These are phyloP conservation scores for Coryphaenoides rupestris DNA, from an alignment of 2,113 vertebrate species.

Conservation along the genomic window DNA sequence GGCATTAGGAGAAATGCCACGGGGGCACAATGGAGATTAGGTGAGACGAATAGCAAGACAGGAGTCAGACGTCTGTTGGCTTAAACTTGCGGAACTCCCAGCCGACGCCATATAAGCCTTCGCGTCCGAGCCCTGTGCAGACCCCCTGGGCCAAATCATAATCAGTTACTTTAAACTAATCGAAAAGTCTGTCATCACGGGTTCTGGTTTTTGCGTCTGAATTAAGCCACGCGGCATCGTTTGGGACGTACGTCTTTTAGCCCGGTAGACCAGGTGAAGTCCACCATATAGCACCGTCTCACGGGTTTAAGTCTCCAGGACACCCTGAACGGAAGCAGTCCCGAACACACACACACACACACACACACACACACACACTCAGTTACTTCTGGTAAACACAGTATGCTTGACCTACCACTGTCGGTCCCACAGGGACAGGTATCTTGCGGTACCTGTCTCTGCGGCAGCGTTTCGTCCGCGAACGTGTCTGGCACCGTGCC, in stretches of 20 bases:
- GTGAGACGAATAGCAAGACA: conserved; percentile 53
- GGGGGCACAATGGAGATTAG: conserved; percentile 54
- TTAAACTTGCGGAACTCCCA: conserved; percentile 45
- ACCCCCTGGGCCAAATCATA: no score
- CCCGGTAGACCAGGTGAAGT: conserved; percentile 21
- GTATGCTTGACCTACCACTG: conserved; percentile 26
- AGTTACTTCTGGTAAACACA: conserved; percentile 11
- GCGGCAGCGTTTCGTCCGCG: neutral
- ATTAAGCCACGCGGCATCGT: neutral
- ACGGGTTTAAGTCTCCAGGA: conserved; percentile 35
- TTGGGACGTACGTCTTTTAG: conserved; percentile 1
- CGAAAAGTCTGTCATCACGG: no score
- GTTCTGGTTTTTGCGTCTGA: no score
- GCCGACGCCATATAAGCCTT: neutral
- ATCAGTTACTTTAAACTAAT: no score
- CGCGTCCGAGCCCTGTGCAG: conserved; percentile 12
- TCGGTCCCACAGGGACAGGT: conserved; percentile 26
- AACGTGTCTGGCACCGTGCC: conserved; percentile 39
- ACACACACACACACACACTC: no score
- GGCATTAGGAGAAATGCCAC: conserved; percentile 63
- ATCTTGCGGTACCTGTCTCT: conserved; percentile 29
- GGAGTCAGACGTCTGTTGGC: conserved; percentile 47
- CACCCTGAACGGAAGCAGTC: conserved; percentile 22
- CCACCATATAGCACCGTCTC: conserved; percentile 15
- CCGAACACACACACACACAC: no score